Conservation (phyloP, 1,140 invertebrate species). For the Scaptomyza pallida region DNA sequence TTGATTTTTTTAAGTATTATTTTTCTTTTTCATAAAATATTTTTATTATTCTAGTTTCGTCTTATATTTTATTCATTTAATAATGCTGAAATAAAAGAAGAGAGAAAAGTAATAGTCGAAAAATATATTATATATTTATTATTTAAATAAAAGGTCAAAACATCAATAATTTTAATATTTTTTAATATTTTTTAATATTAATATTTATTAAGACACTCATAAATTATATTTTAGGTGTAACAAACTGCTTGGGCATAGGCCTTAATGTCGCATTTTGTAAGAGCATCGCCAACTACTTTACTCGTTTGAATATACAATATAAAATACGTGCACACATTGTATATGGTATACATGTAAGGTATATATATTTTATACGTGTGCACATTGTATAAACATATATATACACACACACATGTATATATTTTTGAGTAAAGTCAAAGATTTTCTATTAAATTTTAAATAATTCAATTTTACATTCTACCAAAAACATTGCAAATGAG, state of each 20-base stretch:
- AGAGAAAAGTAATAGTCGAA: no score
- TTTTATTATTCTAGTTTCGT: background rate
- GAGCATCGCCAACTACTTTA: constrained; percentile 27
- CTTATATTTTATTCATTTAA: background rate
- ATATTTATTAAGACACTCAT: background rate
- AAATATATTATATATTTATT: no score
- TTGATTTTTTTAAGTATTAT: background rate
- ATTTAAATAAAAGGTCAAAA: no score
- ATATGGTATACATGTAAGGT: constrained; percentile 12
- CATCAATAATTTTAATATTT: no score
- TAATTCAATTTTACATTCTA: constrained; percentile 82
- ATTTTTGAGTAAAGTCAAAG: constrained; percentile 74
- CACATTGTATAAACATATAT: no score
- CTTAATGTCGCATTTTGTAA: background rate
- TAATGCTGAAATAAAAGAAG: no score
- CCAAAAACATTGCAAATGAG: constrained; percentile 80
- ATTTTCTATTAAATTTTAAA: constrained; percentile 83
- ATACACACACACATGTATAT: background rate
- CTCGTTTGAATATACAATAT: constrained; percentile 14
- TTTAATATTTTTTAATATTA: background rate
- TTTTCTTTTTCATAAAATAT: no score
- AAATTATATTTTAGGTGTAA: background rate
- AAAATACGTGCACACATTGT: background rate
- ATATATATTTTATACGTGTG: constrained; percentile 42
- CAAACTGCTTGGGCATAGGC: background rate